Evolutionary conservation across 2,113 vertebrate species (phyloP).

Genomic region (Nanorana parkeri): DNA sequence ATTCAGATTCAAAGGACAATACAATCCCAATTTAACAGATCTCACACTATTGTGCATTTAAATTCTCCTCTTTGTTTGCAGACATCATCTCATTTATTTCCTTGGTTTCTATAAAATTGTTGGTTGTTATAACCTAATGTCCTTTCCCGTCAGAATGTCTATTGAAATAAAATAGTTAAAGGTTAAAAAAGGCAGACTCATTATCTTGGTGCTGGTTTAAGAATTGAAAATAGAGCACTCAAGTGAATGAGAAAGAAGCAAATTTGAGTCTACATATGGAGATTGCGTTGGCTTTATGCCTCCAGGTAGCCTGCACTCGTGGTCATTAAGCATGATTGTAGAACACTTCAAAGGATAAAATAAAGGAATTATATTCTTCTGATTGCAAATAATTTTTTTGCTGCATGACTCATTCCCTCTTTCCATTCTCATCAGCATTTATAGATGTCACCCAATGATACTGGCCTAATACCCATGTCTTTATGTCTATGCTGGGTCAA

Average conservation of each 20-base stretch:
- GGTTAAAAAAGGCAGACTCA: conserved; percentile 34
- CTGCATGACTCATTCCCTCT: conserved; percentile 2
- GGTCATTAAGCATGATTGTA: conserved; percentile 26
- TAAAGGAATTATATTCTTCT: conserved; percentile 21
- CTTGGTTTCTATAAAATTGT: too few species aligned
- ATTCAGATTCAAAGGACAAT: too few species aligned
- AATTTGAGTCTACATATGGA: neutral
- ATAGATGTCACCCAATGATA: neutral
- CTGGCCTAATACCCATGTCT: conserved; percentile 7
- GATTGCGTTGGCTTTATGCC: conserved; percentile 20
- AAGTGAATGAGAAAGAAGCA: conserved; percentile 36
- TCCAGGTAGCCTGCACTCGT: conserved; percentile 35
- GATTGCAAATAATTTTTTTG: conserved; percentile 7
- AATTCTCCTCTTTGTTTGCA: too few species aligned
- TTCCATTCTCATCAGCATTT: conserved; percentile 12
- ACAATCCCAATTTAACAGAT: too few species aligned
- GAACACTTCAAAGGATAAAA: neutral
- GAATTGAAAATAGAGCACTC: conserved; percentile 26
- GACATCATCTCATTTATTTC: too few species aligned
- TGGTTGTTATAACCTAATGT: too few species aligned
- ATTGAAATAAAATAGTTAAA: neutral
- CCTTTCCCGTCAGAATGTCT: too few species aligned
- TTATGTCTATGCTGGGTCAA: neutral
- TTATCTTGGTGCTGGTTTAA: conserved; percentile 18
- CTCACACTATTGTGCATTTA: too few species aligned